These are phyloP conservation scores for Rambutsinella grinnellia DNA, from an alignment of 2,888 invertebrate species.

Conservation along the genomic window DNA sequence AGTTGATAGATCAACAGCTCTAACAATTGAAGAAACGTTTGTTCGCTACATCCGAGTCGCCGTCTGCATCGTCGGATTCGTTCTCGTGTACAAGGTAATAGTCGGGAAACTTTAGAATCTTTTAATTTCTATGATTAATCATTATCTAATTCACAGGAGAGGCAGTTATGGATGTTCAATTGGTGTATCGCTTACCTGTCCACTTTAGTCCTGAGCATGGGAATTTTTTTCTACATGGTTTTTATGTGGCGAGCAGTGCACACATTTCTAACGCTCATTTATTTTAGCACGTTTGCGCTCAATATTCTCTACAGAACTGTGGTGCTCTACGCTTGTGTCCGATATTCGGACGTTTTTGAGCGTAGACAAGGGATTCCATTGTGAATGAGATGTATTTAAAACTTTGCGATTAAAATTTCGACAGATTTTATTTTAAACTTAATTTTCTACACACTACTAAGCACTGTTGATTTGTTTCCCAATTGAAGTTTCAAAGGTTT, in stretches of 20 bases:
- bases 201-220: conserved; percentile 29
- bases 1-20: conserved; percentile 30
- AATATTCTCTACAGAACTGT: conserved; percentile 51
- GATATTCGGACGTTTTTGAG: conserved; percentile 53
- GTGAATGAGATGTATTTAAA: conserved; percentile 16
- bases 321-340: conserved; percentile 48
- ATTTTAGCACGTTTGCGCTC: conserved; percentile 41
- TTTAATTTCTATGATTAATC: no score
- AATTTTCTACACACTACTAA: not conserved
- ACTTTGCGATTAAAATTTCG: not conserved
- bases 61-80: conserved; percentile 46
- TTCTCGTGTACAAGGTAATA: conserved; percentile 48
- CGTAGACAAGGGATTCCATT: conserved; percentile 49
- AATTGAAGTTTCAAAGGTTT: conserved; percentile 28
- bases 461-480: conserved; percentile 26
- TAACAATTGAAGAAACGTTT: conserved; percentile 51
- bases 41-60: conserved; percentile 46
- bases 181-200: conserved; percentile 53
- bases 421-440: not conserved
- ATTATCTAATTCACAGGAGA: conserved; percentile 55
- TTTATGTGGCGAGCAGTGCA: conserved; percentile 58
- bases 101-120: no score
- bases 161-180: conserved; percentile 55
- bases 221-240: conserved; percentile 52
- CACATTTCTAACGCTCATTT: conserved; percentile 45